Evolutionary conservation across 2,797 vertebrate genomes (phyloP).

Genomic region (Hozukius guyotensis): DNA sequence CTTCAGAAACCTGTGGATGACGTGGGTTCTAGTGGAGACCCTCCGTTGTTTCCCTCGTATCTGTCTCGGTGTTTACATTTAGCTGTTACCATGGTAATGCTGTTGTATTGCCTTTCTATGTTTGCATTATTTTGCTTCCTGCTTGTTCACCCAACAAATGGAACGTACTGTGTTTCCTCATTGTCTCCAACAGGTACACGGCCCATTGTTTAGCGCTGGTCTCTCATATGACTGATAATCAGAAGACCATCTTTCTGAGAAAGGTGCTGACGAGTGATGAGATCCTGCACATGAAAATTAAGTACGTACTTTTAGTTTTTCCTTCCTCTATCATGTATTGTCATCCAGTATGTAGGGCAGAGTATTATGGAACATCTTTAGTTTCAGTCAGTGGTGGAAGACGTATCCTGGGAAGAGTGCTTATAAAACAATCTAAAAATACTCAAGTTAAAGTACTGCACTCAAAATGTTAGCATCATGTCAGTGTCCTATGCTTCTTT

Average conservation of each 20-base stretch:
- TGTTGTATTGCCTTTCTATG: neutral
- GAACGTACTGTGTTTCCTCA: neutral
- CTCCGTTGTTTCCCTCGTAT: too few relatives aligned
- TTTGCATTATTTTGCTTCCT: neutral
- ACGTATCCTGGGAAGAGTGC: neutral
- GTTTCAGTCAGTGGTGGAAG: neutral
- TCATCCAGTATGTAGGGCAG: neutral
- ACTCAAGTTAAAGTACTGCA: neutral
- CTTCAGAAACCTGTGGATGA: neutral
- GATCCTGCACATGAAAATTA: constrained; percentile 92
- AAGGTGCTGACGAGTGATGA: constrained; percentile 93
- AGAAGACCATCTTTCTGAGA: constrained; percentile 93
- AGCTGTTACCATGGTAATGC: neutral
- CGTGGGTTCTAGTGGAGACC: neutral
- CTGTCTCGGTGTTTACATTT: neutral
- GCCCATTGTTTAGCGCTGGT: constrained; percentile 94
- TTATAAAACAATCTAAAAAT: too few relatives aligned
- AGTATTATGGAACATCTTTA: neutral
- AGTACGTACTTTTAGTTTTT: constrained; percentile 79
- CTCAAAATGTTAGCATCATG: neutral
- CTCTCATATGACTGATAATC: constrained; percentile 96
- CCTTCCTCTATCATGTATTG: neutral
- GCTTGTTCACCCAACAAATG: neutral
- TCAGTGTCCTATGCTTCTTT: neutral
- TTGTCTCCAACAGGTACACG: constrained; percentile 86